These are phyloP conservation scores for Parasteatoda tepidariorum DNA, from an alignment of 1,140 invertebrate species.

Conservation along the genomic window DNA sequence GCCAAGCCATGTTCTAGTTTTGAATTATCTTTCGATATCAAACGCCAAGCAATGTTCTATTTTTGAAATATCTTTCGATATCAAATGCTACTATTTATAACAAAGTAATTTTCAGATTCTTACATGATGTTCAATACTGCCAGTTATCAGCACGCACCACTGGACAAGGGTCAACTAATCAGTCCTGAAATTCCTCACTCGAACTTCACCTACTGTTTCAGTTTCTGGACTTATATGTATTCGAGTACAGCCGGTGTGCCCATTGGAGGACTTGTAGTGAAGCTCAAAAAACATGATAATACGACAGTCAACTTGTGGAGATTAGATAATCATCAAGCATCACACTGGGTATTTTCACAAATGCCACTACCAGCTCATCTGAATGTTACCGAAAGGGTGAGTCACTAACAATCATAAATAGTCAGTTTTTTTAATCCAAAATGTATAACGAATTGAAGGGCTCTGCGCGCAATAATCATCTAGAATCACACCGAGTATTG, in stretches of 20 bases:
- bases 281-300: not conserved
- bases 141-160: slow-evolving; percentile 43
- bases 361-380: not conserved
- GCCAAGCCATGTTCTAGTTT: too few relatives aligned
- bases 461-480: too few relatives aligned
- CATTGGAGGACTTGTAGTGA: slow-evolving; percentile 41
- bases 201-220: slow-evolving; percentile 44
- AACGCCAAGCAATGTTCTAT: too few relatives aligned
- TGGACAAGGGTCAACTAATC: slow-evolving; percentile 53
- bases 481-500: not conserved
- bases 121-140: slow-evolving; percentile 59
- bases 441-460: too few relatives aligned
- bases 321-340: slow-evolving; percentile 53
- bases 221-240: slow-evolving; percentile 54
- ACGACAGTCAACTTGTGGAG: slow-evolving; percentile 36
- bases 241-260: slow-evolving; percentile 46
- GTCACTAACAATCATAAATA: not conserved
- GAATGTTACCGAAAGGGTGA: slow-evolving; percentile 34
- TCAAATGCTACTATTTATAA: too few relatives aligned
- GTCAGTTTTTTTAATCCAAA: too few relatives aligned
- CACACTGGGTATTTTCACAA: slow-evolving; percentile 44
- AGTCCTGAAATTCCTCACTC: slow-evolving; percentile 31
- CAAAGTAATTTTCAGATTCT: slow-evolving; percentile 38
- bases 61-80: too few relatives aligned
- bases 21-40: too few relatives aligned